Evolutionary conservation across 2,113 vertebrate genomes (phyloP).

Genomic region (Lota lota): DNA sequence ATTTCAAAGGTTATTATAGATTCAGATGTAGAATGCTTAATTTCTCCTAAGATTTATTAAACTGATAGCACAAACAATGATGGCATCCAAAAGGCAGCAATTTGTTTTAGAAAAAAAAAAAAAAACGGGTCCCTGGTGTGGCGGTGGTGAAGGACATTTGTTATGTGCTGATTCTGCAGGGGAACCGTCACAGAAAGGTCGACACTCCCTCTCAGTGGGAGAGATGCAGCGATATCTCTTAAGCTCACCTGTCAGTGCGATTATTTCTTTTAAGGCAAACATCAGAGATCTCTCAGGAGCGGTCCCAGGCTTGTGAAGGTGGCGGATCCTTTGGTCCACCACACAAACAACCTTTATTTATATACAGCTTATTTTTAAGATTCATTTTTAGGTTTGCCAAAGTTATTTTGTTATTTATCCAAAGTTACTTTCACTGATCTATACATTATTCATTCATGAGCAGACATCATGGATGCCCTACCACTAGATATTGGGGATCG

Average conservation of each 20-base stretch:
- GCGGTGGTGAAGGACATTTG: slow-evolving; percentile 34
- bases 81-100: background rate
- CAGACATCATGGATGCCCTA: no score
- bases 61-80: no score
- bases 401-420: background rate
- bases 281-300: slow-evolving; percentile 15
- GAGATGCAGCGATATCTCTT: slow-evolving; percentile 29
- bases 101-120: slow-evolving; percentile 11
- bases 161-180: slow-evolving; percentile 48
- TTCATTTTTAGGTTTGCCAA: background rate
- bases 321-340: background rate
- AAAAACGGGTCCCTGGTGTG: background rate
- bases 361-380: background rate
- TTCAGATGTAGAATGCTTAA: no score
- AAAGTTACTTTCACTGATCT: no score
- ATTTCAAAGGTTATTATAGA: no score
- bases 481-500: no score
- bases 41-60: no score
- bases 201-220: slow-evolving; percentile 19
- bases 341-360: background rate
- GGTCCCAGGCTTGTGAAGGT: slow-evolving; percentile 9
- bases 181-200: slow-evolving; percentile 42
- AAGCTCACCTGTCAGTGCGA: slow-evolving; percentile 25
- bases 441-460: no score
- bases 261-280: slow-evolving; percentile 24